A percentile compares a stretch with the other conserved stretches of the same genome.
These are phyloP conservation scores for Sebastiscus albofasciatus DNA, from an alignment of 2,797 vertebrate genomes.

Conservation along the genomic window DNA sequence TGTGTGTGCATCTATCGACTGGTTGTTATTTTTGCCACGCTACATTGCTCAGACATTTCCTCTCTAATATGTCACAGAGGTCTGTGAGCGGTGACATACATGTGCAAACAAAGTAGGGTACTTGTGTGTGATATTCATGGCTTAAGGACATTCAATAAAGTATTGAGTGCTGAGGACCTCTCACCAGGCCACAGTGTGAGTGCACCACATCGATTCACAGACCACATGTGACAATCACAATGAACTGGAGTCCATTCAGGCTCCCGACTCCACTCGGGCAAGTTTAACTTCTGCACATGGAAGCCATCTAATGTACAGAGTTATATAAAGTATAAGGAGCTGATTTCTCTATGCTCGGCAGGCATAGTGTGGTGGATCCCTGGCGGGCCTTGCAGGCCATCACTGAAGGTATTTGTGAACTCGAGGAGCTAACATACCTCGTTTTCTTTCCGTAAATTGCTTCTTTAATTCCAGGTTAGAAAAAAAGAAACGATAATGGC, in stretches of 20 bases:
- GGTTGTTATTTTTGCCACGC: conserved; percentile 36
- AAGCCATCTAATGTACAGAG: neutral
- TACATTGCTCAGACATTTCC: conserved; percentile 39
- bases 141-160: conserved; percentile 71
- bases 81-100: conserved; percentile 38
- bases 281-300: conserved; percentile 10
- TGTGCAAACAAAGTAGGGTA: conserved; percentile 32
- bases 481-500: conserved; percentile 5
- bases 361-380: conserved; percentile 22
- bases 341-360: conserved; percentile 38
- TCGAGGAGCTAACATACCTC: neutral
- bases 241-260: conserved; percentile 43
- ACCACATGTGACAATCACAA: conserved; percentile 58
- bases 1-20: conserved; percentile 8
- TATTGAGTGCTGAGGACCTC: conserved; percentile 53
- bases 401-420: conserved; percentile 46
- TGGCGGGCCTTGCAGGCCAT: conserved; percentile 38
- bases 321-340: neutral
- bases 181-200: conserved; percentile 50
- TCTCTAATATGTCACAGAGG: conserved; percentile 33
- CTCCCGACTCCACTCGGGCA: neutral
- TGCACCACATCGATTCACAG: conserved; percentile 65
- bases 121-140: conserved; percentile 34
- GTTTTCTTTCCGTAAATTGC: conserved; percentile 6
- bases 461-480: conserved; percentile 3